A percentile compares a stretch with the other conserved stretches of the same genome.
These are phyloP conservation scores for Urocyon cinereoargenteus DNA, from an alignment of 2,797 vertebrate genomes.

Conservation along the genomic window DNA sequence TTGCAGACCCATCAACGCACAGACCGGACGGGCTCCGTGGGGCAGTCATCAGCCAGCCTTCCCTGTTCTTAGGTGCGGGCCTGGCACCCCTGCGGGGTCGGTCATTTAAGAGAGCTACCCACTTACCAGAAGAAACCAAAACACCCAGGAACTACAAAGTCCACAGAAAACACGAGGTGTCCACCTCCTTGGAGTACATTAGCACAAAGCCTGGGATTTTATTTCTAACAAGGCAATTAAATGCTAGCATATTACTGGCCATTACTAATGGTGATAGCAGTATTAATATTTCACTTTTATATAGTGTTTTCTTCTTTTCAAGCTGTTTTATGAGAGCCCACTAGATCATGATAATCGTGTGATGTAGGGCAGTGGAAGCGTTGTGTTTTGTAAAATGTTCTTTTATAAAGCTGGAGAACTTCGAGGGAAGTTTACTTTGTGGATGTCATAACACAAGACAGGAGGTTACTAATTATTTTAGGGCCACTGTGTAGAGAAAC, in stretches of 20 bases:
- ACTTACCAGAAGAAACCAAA: neutral
- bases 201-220: neutral
- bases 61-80: accelerated
- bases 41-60: neutral
- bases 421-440: neutral
- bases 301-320: accelerated
- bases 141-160: neutral
- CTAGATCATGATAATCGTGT: neutral
- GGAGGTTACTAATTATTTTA: neutral
- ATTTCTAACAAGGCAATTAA: neutral
- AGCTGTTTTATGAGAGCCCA: too few species aligned
- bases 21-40: neutral
- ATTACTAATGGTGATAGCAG: accelerated
- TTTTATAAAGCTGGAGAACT: neutral
- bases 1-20: conserved; percentile 72
- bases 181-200: neutral
- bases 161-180: accelerated
- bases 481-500: neutral
- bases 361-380: accelerated
- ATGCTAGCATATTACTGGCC: neutral
- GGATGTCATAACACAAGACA: neutral
- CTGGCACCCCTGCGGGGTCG: neutral
- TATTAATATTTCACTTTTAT: neutral
- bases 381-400: neutral
- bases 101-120: neutral